Evolutionary conservation across 2,797 vertebrate genomes (phyloP).

Genomic region (Graptemys geographica): DNA sequence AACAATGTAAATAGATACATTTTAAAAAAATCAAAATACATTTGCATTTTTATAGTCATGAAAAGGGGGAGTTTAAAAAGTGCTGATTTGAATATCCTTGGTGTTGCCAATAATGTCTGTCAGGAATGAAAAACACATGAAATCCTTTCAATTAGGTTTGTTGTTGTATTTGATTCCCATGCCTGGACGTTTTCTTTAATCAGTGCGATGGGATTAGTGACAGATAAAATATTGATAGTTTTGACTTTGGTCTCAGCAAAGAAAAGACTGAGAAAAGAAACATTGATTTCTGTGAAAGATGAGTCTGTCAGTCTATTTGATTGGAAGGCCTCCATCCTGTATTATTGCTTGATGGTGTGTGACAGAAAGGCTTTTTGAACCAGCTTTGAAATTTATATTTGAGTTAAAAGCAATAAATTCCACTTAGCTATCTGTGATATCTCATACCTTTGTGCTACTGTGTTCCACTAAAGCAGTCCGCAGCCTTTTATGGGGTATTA

Average conservation of each 20-base stretch:
- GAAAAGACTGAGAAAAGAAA: background rate
- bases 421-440: background rate
- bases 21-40: background rate
- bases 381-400: background rate
- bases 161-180: constrained; percentile 13
- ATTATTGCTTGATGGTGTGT: background rate
- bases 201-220: background rate
- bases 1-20: background rate
- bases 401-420: background rate
- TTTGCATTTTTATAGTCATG: background rate
- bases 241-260: constrained; percentile 21
- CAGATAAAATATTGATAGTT: background rate
- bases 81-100: constrained; percentile 41
- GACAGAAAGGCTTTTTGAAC: background rate
- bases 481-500: background rate
- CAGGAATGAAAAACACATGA: background rate
- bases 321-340: background rate
- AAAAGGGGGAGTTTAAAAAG: constrained; percentile 7
- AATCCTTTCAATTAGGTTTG: constrained; percentile 21
- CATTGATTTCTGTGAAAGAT: background rate
- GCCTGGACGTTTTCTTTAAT: constrained; percentile 30
- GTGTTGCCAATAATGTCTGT: constrained; percentile 24
- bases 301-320: background rate
- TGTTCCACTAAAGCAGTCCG: background rate
- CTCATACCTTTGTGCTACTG: background rate